Base-by-base conservation (phyloP, 2,888 invertebrate species). In the Dendrolimus houi region DNA sequence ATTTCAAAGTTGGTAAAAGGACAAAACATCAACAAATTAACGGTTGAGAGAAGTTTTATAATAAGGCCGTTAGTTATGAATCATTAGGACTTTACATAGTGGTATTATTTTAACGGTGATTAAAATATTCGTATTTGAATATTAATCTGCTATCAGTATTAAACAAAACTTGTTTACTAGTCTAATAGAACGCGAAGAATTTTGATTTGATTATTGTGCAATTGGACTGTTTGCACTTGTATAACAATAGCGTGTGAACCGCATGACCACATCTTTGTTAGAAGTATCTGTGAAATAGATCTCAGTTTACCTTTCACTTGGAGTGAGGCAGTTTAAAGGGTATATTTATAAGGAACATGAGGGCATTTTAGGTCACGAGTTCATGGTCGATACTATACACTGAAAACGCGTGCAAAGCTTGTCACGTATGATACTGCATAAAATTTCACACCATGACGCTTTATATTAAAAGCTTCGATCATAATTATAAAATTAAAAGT, bases 271-370 rank as follows among this genome's bases (percentile, higher is more conserved):
- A 77, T 77, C 78, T 75, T 78, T 78, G 75, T 76, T 72, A 70
- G 70, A 72, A 69, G 68, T 70, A 71, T 67, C 67, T 64, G 71
- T 69, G 68, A 73, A 80, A 80, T 74, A 73, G 81, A 81, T 80
- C 79, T 76, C 71, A 64, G 73, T 67, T 75, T 74, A 79, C 86
- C 87, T 87, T 87, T 88, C 87, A 87, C 87, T 86, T 81, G 71
- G 67, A 65, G 64, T 68, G 69, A 70, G 74, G 70, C 72, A 75
- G 70, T 70, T 72, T 75, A 83, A 83, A 83, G 82, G 84, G 81
- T 77, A 81, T 69, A 73, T 66, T 9, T 47, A 47, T 9, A 47
- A 12, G 75, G 72, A 77, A 73, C 70, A 71, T 66, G 68, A 73
- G 73, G 74, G 75, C 67, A 71, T 76, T 74, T 73, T 75, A 71